Evolutionary conservation across 2,888 invertebrate genomes (phyloP), one percentile per base, ranked within the genome.

Genomic region (Caradrina clavipalpis): DNA sequence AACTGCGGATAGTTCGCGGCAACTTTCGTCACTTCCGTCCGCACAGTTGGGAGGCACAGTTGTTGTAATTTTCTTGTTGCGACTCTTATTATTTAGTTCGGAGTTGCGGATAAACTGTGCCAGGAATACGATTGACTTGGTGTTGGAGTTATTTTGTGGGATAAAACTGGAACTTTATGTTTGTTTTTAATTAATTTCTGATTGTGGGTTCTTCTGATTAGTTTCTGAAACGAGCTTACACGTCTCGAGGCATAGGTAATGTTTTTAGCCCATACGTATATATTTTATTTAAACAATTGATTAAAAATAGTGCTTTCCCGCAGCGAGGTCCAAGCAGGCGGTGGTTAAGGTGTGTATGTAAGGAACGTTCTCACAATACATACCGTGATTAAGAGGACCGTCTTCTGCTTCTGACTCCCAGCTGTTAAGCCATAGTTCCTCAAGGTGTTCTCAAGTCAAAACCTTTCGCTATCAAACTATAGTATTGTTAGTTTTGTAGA

Each of bases 1-100:
- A 35, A 76, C 73, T 73, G 67, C 69, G 78, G 79, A 62, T 78
- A 66, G 77, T 69, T 73, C 56, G 57, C 54, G 39, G 55, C 69
- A 78, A 85, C 71, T 86, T 84, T 74, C 71, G 71, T 78, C 76
- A 79, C 71, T 76, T 78, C 79, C 75, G 69, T 78, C 79, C 75
- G 69, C 50, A 56, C 78, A 65, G 74, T 61, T 64, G 69, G 45
- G 62, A 71, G 69, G 55, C 63, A 45, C 54, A 61, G 69, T 72
- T 69, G 63, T 65, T 69, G 63, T 65, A 76, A 61, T 69, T 54
- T 72, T 78, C 78, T 80, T 72, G 69, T 75, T 72, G 73, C 47
- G 67, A 62, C 69, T 64, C 49, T 67, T 65, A 57, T 67, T 68
- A 61, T 61, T 59, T 67, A 55, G 66, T 66, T 67, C 47, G 1